phyloP scores from a whole-genome alignment of 2,797 vertebrate genomes.

The Schizopygopsis malacanthus region DNA sequence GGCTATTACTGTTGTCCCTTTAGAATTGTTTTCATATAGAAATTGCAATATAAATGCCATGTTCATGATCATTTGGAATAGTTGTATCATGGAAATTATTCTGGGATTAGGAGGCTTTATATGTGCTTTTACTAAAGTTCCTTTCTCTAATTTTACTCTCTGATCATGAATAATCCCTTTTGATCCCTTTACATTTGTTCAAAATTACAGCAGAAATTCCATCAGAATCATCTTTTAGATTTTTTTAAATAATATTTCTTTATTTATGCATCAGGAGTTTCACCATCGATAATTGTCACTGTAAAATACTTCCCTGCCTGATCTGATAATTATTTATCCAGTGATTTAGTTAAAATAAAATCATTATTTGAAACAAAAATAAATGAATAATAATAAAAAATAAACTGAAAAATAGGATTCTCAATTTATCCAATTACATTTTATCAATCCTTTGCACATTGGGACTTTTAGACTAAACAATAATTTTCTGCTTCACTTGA shows the following conservation, averaged over 20 bases:
- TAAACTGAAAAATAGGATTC: too few relatives aligned
- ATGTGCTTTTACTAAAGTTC: not conserved
- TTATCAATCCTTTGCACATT: too few relatives aligned
- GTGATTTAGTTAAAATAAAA: not conserved
- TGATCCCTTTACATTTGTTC: not conserved
- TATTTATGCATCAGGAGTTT: not conserved
- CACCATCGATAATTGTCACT: not conserved
- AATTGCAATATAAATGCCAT: not conserved
- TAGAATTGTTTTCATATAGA: not conserved
- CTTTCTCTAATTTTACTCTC: not conserved
- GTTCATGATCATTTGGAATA: not conserved
- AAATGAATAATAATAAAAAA: not conserved
- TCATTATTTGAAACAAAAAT: too few relatives aligned
- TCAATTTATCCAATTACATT: not conserved
- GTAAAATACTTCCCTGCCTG: not conserved
- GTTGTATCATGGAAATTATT: not conserved
- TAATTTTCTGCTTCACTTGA: not conserved
- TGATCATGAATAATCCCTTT: not conserved
- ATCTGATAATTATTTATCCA: not conserved
- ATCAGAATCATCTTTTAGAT: not conserved
- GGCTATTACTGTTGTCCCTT: not conserved
- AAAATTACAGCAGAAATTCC: not conserved
- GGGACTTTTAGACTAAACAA: not conserved
- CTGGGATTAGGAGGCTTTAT: not conserved
- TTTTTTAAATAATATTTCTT: not conserved